phyloP scores from a whole-genome alignment of 2,797 vertebrate species.

The Loris lydekkerianus region DNA sequence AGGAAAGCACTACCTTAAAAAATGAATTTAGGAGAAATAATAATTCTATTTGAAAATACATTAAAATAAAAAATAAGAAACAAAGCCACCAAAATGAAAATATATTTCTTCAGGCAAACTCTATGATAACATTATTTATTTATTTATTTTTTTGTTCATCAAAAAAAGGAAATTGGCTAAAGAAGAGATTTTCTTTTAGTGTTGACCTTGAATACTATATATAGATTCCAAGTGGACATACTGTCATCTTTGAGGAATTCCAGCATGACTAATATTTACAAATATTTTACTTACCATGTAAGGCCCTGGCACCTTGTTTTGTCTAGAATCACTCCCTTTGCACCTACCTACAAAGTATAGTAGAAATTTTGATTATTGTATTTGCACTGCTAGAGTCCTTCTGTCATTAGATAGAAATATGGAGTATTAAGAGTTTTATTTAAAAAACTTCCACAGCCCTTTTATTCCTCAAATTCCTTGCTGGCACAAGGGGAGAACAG shows the following conservation, averaged over 20 bases:
- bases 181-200: slow-evolving; percentile 11
- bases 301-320: slow-evolving; percentile 59
- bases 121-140: background rate
- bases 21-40: slow-evolving; percentile 61
- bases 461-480: background rate
- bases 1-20: slow-evolving; percentile 38
- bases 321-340: background rate
- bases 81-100: slow-evolving; percentile 9
- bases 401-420: background rate
- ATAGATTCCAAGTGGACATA: slow-evolving; percentile 63
- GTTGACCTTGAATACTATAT: slow-evolving; percentile 67
- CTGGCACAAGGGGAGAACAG: background rate
- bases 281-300: slow-evolving; percentile 72
- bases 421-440: slow-evolving; percentile 39
- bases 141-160: slow-evolving; percentile 19
- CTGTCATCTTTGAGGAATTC: slow-evolving; percentile 62
- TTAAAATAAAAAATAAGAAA: slow-evolving; percentile 58
- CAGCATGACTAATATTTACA: slow-evolving; percentile 66
- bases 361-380: background rate
- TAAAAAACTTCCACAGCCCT: background rate
- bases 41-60: slow-evolving; percentile 66
- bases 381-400: background rate
- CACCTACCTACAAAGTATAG: background rate
- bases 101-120: background rate
- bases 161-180: slow-evolving; percentile 17